Evolutionary conservation across 2,113 vertebrate species (phyloP).

Genomic region (Pongo pygmaeus): DNA sequence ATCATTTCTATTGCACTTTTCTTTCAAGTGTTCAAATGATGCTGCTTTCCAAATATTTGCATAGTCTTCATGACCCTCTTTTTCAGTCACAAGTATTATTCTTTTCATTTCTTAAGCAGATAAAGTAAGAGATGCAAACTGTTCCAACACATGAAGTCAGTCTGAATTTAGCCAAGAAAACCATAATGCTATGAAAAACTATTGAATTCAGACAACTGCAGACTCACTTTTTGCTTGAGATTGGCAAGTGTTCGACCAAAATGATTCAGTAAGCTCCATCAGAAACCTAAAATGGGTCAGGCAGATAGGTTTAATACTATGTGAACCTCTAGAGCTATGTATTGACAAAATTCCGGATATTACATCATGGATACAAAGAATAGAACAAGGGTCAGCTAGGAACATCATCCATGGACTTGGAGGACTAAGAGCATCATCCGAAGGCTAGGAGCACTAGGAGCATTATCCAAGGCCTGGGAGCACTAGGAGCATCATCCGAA

Average conservation of each 20-base stretch:
- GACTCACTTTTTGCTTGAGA: background rate
- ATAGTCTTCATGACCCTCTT: background rate
- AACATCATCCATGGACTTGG: too few relatives aligned
- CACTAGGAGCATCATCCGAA: too few relatives aligned
- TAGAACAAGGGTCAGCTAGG: rapidly evolving
- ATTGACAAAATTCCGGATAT: too few relatives aligned
- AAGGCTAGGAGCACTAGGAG: too few relatives aligned
- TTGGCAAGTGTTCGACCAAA: background rate
- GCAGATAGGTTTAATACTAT: rapidly evolving
- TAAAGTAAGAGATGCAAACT: background rate
- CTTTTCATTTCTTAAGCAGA: background rate
- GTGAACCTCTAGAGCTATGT: rapidly evolving
- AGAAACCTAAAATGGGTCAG: background rate
- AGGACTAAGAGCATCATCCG: too few relatives aligned
- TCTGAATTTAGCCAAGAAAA: background rate
- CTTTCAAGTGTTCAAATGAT: conserved; percentile 17
- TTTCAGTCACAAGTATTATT: background rate
- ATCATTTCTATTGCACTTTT: conserved; percentile 33
- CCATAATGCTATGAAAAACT: background rate
- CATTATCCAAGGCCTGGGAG: too few relatives aligned
- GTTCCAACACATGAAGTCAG: background rate
- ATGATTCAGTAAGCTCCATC: too few relatives aligned
- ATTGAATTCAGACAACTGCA: background rate
- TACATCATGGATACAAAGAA: rapidly evolving
- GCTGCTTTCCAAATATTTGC: conserved; percentile 56